A percentile compares a stretch with the other conserved stretches of the same genome.
phyloP scores from a whole-genome alignment of 2,113 vertebrate genomes.

The Hoplias malabaricus region DNA sequence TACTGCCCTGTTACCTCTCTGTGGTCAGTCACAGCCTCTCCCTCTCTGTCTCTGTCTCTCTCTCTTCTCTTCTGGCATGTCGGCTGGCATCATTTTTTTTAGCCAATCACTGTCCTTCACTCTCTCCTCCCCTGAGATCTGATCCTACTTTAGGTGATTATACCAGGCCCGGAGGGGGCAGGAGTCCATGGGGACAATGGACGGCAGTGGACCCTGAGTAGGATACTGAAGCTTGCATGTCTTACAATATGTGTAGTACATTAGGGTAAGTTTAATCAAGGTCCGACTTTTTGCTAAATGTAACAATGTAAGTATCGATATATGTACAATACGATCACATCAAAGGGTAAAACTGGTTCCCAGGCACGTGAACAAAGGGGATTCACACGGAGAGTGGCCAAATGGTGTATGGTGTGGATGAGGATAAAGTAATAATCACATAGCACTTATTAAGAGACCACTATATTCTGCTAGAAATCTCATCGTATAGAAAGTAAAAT shows the following conservation, averaged over 20 bases:
- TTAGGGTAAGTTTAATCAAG: conserved; percentile 40
- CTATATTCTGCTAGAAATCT: neutral
- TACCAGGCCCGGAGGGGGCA: conserved; percentile 29
- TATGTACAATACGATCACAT: conserved; percentile 26
- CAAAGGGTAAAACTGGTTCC: neutral
- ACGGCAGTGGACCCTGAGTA: conserved; percentile 29
- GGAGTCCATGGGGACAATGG: conserved; percentile 16
- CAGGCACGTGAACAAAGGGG: neutral
- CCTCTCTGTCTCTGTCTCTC: neutral
- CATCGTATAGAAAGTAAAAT: neutral
- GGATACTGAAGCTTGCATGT: conserved; percentile 24
- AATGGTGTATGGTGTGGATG: neutral
- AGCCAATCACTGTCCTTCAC: conserved; percentile 40
- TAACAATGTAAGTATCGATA: neutral
- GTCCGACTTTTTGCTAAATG: conserved; percentile 10
- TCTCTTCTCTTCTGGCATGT: conserved; percentile 40
- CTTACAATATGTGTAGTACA: conserved; percentile 32
- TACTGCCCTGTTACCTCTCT: conserved; percentile 21
- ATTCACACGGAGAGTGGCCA: neutral
- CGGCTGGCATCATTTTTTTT: conserved; percentile 38
- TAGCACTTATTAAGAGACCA: conserved; percentile 30
- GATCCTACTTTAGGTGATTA: conserved; percentile 48
- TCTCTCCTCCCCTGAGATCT: conserved; percentile 48
- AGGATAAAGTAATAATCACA: neutral
- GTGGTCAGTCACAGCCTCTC: conserved; percentile 25